Evolutionary conservation across 2,888 invertebrate genomes (phyloP).

Genomic region (Caenorhabditis macrosperma): DNA sequence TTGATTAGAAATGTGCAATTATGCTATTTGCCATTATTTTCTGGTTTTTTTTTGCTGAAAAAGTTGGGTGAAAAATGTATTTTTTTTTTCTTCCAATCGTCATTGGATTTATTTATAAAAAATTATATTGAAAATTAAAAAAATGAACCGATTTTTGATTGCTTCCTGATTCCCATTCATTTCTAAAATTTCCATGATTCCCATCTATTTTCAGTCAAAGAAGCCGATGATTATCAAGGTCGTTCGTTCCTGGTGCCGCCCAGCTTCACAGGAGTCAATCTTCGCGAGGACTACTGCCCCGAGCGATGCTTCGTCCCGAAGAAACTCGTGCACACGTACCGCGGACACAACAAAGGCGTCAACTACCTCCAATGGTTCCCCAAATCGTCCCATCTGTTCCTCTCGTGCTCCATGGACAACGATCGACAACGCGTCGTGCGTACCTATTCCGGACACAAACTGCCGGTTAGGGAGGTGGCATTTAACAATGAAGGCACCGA

Average conservation of each 20-base stretch:
- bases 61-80: neutral
- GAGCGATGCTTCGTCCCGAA: conserved; percentile 82
- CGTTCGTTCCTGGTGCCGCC: conserved; percentile 94
- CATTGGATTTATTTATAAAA: neutral
- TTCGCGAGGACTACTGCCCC: conserved; percentile 90
- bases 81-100: neutral
- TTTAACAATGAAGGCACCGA: conserved; percentile 95
- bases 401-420: conserved; percentile 97
- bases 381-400: conserved; percentile 91
- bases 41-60: too few species aligned
- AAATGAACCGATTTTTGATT: neutral
- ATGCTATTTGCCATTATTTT: neutral
- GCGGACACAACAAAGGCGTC: conserved; percentile 96
- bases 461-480: conserved; percentile 91
- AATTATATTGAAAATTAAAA: too few species aligned
- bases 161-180: neutral
- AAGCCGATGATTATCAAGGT: conserved; percentile 95
- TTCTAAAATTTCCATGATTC: too few species aligned
- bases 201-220: conserved; percentile 89
- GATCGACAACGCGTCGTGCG: conserved; percentile 92
- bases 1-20: too few species aligned
- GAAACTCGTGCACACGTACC: conserved; percentile 83
- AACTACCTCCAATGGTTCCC: conserved; percentile 96
- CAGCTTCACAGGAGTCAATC: conserved; percentile 92
- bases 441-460: conserved; percentile 95